Base-by-base conservation (phyloP, 2,797 vertebrate species). In the Echiichthys vipera region DNA sequence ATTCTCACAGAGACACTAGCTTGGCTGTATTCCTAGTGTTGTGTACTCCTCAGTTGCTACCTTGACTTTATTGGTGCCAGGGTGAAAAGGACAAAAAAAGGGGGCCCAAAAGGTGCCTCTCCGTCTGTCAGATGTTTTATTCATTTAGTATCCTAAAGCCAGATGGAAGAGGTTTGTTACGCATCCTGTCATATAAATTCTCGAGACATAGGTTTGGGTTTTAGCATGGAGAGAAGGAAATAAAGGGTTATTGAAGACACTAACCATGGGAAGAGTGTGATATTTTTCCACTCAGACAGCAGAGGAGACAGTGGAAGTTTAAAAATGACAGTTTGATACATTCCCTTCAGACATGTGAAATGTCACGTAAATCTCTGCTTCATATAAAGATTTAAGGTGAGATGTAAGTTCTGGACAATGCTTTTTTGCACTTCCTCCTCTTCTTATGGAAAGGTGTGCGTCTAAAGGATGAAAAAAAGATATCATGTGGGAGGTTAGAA, bases 91-190 rank as follows among this genome's bases (percentile, higher is more conserved):
- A 56, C 61, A 69, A 64, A 20, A 50, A 50, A 14, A 74, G 37
- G 67, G 74, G 55, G 74, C 51, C 65, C 42, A 55, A n/a, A 81
- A 84, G 84, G 59, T 86, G 84, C 84, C 81, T 81, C 74, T 77
- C 27, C 71, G 81, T 84, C 86, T 82, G 84, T 91, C 89, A 90
- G 77, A 85, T 86, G 84, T 72, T 89, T 84, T 84, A 81, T 83
- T 88, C 77, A 86, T 88, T 83, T 70, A 66, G 53, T 77, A 74
- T 81, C 78, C 72, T 55, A 59, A 74, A 71, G 74, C 83, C 90
- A 90, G 86, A 87, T 88, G 87, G 88, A 75, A 83, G 81, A 74
- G 61, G 65, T 89, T 90, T 84, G 83, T 79, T 83, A 73, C 69
- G 51, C 78, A 64, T 72, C 40, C 51, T 37, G 83, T 79, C 82